A percentile compares a stretch with the other conserved stretches of the same genome.
These are phyloP conservation scores for Enteromius unitaeniatus DNA, from an alignment of 2,797 vertebrate genomes.

Conservation along the genomic window DNA sequence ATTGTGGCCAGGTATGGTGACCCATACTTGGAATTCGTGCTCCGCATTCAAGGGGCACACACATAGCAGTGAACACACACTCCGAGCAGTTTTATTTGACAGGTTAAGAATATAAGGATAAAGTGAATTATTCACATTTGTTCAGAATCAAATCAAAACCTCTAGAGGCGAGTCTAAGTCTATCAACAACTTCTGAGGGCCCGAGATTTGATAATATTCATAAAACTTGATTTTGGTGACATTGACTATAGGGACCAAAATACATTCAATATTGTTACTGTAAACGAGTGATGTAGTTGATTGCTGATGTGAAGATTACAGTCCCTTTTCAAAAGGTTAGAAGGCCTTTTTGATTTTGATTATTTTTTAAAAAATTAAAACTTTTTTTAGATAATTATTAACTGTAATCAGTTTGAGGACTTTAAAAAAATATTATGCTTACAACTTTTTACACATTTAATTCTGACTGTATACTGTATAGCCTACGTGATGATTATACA, in stretches of 20 bases:
- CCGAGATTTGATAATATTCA: neutral
- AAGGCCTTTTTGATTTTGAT: neutral
- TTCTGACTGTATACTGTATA: neutral
- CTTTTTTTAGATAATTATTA: neutral
- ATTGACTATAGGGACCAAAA: neutral
- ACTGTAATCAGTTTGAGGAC: neutral
- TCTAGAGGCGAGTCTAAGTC: no score
- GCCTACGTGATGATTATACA: neutral
- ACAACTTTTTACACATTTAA: neutral
- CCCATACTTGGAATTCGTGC: no score
- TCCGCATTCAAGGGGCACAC: no score
- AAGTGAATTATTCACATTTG: neutral
- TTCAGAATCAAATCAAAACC: neutral
- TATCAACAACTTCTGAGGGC: neutral
- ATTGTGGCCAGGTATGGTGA: no score
- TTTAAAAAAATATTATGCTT: neutral
- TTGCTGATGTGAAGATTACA: no score
- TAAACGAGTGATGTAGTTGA: neutral
- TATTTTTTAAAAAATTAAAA: no score
- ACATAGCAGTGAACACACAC: no score
- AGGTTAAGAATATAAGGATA: neutral
- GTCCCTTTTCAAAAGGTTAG: neutral
- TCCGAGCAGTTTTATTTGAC: neutral
- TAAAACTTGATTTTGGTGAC: neutral
- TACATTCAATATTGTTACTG: neutral